Percentiles rank a stretch among this genome's conserved stretches.
phyloP scores from a whole-genome alignment of 2,888 invertebrate species.

The Chymomyza procnemis region DNA sequence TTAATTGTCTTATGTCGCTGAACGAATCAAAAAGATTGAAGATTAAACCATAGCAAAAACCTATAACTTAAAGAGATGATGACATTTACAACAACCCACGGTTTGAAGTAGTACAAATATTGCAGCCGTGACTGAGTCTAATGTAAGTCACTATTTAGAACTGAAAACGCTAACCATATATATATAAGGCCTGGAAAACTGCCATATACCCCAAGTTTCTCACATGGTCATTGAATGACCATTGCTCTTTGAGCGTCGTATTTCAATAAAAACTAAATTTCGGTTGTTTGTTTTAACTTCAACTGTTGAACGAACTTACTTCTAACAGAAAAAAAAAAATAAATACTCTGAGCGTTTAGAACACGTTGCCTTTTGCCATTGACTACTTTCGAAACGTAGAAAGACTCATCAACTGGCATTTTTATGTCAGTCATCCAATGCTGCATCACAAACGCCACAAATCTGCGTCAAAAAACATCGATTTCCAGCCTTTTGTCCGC shows the following conservation, averaged over 20 bases:
- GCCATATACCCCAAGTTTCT: too few relatives aligned
- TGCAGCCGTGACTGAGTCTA: too few relatives aligned
- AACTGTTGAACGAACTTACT: too few relatives aligned
- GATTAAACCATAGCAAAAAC: conserved; percentile 9
- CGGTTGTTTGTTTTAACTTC: too few relatives aligned
- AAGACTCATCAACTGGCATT: neutral
- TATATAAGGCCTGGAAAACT: too few relatives aligned
- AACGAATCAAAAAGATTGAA: conserved; percentile 41
- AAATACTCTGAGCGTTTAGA: too few relatives aligned
- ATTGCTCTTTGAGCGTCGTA: too few relatives aligned
- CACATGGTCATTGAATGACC: too few relatives aligned
- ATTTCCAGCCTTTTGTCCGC: neutral
- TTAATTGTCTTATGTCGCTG: conserved; percentile 28
- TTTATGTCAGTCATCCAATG: neutral
- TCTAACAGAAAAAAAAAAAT: too few relatives aligned
- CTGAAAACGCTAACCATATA: too few relatives aligned
- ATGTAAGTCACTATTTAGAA: too few relatives aligned
- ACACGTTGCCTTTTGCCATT: neutral
- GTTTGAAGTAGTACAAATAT: neutral
- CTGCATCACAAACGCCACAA: neutral
- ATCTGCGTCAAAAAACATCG: neutral
- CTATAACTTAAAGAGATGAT: neutral
- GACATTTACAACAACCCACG: neutral
- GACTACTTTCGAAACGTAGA: neutral
- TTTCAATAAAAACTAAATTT: too few relatives aligned